Percentiles rank a stretch among this genome's conserved stretches.
Evolutionary conservation across 2,888 invertebrate genomes (phyloP).

Genomic region (Dasysyrphus tricinctus): DNA sequence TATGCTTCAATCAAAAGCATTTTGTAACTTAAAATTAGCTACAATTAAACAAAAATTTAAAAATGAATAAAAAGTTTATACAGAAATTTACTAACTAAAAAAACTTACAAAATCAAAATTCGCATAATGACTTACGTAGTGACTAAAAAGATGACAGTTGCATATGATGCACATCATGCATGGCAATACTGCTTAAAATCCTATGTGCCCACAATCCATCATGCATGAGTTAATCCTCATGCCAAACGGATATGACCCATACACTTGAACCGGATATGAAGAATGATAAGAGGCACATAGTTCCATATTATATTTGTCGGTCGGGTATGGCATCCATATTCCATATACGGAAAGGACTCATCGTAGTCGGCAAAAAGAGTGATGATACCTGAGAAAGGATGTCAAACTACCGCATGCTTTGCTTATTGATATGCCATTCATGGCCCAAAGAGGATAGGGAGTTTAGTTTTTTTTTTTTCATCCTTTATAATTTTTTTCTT

Average conservation of each 20-base stretch:
- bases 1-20: too few relatives aligned
- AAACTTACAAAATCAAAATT: too few relatives aligned
- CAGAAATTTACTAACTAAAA: too few relatives aligned
- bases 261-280: slow-evolving; percentile 62
- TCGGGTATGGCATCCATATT: background rate
- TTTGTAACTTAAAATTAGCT: too few relatives aligned
- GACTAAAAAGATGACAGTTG: too few relatives aligned
- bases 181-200: too few relatives aligned
- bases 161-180: too few relatives aligned
- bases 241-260: slow-evolving; percentile 55
- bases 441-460: slow-evolving; percentile 25
- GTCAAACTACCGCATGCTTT: slow-evolving; percentile 64
- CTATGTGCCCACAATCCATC: background rate
- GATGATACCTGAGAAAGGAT: slow-evolving; percentile 63
- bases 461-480: slow-evolving; percentile 25
- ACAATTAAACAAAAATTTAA: too few relatives aligned
- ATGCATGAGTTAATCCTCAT: slow-evolving; percentile 35
- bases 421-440: slow-evolving; percentile 64
- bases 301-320: slow-evolving; percentile 28
- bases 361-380: slow-evolving; percentile 1
- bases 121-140: too few relatives aligned
- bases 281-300: slow-evolving; percentile 60
- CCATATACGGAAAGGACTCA: slow-evolving; percentile 8
- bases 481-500: slow-evolving; percentile 6
- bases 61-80: too few relatives aligned